phyloP scores from a whole-genome alignment of 2,888 invertebrate species.

The Sipha maydis region DNA sequence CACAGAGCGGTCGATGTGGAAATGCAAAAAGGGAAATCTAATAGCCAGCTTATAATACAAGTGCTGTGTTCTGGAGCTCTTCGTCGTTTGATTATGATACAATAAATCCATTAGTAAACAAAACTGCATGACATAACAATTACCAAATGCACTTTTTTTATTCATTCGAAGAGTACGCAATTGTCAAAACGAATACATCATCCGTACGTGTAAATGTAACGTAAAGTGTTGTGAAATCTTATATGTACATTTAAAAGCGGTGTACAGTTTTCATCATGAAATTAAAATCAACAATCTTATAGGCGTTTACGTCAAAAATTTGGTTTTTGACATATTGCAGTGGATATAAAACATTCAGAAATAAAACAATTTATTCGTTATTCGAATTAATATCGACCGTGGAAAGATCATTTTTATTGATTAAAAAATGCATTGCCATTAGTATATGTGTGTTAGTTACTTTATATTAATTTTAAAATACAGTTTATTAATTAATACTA shows the following conservation, averaged over 20 bases:
- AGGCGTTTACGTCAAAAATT: too few species aligned
- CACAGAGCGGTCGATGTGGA: conserved; percentile 14
- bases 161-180: neutral
- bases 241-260: neutral
- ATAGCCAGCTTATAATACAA: neutral
- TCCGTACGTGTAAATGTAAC: neutral
- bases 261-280: too few species aligned
- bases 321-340: too few species aligned
- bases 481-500: too few species aligned
- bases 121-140: neutral
- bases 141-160: neutral
- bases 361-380: too few species aligned
- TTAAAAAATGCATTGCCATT: too few species aligned
- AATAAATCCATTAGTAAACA: neutral
- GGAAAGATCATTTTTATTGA: too few species aligned
- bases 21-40: conserved; percentile 45
- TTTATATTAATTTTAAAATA: too few species aligned
- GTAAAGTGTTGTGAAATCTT: neutral
- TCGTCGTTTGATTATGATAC: conserved; percentile 15
- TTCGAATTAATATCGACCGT: too few species aligned
- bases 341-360: too few species aligned
- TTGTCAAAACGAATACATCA: neutral
- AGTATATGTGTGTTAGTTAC: too few species aligned
- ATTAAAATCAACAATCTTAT: too few species aligned
- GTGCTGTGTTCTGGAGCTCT: neutral